A percentile compares a stretch with the other conserved stretches of the same genome.
phyloP scores from a whole-genome alignment of 92 coral and sea anemone species.

The Porites cylindrica region DNA sequence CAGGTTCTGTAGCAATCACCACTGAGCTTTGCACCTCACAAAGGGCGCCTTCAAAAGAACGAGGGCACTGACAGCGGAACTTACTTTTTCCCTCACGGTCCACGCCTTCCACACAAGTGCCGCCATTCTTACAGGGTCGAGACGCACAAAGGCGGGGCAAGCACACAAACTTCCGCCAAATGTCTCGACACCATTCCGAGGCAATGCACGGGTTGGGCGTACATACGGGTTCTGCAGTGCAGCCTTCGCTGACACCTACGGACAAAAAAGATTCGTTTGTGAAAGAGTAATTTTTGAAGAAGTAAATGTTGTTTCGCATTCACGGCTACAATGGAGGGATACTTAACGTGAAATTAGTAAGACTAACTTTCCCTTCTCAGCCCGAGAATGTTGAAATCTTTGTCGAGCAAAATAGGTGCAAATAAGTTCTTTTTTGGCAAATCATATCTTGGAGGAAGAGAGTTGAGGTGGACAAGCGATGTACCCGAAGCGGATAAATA shows the following conservation, averaged over 20 bases:
- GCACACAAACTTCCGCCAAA: conserved; percentile 86
- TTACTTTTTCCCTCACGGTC: conserved; percentile 67
- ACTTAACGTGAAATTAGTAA: background rate
- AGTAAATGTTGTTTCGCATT: background rate
- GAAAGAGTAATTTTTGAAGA: too few relatives aligned
- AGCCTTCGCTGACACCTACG: conserved; percentile 83
- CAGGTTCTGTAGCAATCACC: conserved; percentile 66
- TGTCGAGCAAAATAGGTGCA: background rate
- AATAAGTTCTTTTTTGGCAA: too few relatives aligned
- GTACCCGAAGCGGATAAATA: too few relatives aligned
- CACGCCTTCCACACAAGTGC: conserved; percentile 83
- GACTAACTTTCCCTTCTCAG: too few relatives aligned
- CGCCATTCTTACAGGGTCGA: conserved; percentile 87
- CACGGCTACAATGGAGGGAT: background rate
- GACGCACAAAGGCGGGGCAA: conserved; percentile 78
- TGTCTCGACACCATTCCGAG: conserved; percentile 88
- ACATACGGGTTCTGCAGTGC: conserved; percentile 75
- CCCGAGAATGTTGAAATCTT: too few relatives aligned
- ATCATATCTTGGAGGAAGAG: too few relatives aligned
- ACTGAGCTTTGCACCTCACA: conserved; percentile 80
- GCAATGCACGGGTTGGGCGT: conserved; percentile 60
- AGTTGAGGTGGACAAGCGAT: too few relatives aligned
- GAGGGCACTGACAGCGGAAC: conserved; percentile 79
- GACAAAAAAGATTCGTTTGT: conserved; percentile 1
- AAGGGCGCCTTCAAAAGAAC: conserved; percentile 77